Evolutionary conservation across 2,113 vertebrate species (phyloP).

Genomic region (Prunella fulvescens): DNA sequence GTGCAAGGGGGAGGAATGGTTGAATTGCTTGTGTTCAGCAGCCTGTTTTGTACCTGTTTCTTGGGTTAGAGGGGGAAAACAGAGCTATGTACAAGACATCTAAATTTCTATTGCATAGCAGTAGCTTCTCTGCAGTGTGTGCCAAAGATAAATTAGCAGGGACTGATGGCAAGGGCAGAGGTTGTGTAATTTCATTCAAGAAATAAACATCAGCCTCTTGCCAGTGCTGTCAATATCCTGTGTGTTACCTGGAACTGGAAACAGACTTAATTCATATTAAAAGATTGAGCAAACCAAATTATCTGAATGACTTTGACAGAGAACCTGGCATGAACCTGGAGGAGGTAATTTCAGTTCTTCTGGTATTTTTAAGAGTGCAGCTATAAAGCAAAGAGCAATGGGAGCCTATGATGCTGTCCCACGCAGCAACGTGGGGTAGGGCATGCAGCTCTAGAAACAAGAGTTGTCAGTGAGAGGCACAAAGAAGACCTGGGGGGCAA

Average conservation of each 20-base stretch:
- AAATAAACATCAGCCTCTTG: slow-evolving; percentile 10
- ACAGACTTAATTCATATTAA: not conserved
- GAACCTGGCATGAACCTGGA: not conserved
- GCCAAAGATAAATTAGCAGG: not conserved
- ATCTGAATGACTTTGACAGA: not conserved
- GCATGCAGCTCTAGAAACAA: not conserved
- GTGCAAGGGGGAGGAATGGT: not conserved
- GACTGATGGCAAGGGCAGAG: not conserved
- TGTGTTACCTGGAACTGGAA: slow-evolving; percentile 3
- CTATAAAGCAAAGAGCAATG: not conserved
- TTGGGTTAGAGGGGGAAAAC: not conserved
- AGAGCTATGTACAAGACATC: not conserved
- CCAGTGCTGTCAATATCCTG: not conserved
- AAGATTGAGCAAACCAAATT: not conserved
- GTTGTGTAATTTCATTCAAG: not conserved
- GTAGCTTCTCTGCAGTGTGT: not conserved
- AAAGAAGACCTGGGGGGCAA: not conserved
- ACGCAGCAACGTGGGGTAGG: fast-evolving
- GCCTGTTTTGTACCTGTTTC: not conserved
- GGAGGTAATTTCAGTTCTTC: not conserved
- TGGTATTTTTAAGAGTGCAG: not conserved
- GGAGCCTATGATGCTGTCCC: not conserved
- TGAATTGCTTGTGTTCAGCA: not conserved
- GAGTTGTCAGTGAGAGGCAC: fast-evolving
- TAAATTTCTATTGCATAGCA: not conserved